Evolutionary conservation across 2,113 vertebrate species (phyloP).

Genomic region (Perca flavescens): DNA sequence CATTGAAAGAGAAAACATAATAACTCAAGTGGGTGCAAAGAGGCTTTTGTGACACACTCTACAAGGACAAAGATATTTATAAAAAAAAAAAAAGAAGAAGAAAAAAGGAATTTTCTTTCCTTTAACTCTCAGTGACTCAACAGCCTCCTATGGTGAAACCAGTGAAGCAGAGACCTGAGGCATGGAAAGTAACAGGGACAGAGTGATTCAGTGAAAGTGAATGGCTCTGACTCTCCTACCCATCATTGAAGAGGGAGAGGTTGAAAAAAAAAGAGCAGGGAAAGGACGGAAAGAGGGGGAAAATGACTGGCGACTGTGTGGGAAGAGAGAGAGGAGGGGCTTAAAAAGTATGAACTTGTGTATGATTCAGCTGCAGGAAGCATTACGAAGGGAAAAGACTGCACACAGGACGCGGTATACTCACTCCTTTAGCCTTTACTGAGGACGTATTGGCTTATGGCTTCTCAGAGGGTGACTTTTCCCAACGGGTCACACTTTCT

Average conservation of each 20-base stretch:
- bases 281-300: constrained; percentile 67
- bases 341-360: constrained; percentile 89
- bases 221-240: constrained; percentile 56
- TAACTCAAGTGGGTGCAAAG: constrained; percentile 11
- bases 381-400: constrained; percentile 82
- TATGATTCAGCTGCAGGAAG: constrained; percentile 88
- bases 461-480: constrained; percentile 43
- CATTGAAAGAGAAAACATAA: neutral
- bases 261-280: constrained; percentile 41
- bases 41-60: neutral
- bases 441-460: constrained; percentile 30
- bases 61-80: constrained; percentile 4
- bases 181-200: constrained; percentile 59
- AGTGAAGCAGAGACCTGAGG: constrained; percentile 54
- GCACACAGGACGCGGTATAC: constrained; percentile 71
- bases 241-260: constrained; percentile 66
- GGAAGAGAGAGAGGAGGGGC: constrained; percentile 84
- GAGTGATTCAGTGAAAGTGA: constrained; percentile 75
- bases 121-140: constrained; percentile 57
- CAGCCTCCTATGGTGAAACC: constrained; percentile 48
- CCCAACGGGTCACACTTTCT: constrained; percentile 49
- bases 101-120: constrained; percentile 30
- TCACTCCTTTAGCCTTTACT: constrained; percentile 19
- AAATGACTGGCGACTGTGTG: constrained; percentile 75
- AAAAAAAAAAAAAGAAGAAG: no score